Evolutionary conservation across 2,888 invertebrate species (phyloP), one percentile per base, ranked within the genome.

Genomic region (Lasioglossum zephyrum): DNA sequence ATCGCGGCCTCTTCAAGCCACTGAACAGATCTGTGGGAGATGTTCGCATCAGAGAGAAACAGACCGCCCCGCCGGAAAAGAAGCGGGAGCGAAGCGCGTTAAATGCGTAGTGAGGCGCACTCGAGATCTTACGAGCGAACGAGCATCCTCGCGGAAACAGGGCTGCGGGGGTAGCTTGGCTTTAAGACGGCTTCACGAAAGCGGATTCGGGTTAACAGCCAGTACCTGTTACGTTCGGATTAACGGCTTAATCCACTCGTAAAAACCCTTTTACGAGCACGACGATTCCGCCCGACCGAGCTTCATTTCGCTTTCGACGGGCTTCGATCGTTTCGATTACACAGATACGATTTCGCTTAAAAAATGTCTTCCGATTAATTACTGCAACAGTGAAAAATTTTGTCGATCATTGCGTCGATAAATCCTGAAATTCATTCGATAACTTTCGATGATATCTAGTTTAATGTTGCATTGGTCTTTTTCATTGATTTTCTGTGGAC

Each of bases 151-250:
- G 69, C 70, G 44, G n/a, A 49, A 44, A 26, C 26, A 16, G 57
- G 36, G 69, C 31, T 8, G 36, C 66, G 36, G 22, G 18, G 66
- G 18, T 22, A 2, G 47, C 8, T 36, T 2, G 72, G 63, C 36
- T 73, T 76, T 18, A 44, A 80, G 83, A 44, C 8, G 36, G n/a
- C 44, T 77, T 74, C 84, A 60, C 22, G n/a, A 84, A 78, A 77
- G 70, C 49, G 70, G 77, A 84, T 84, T 84, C 47, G 39, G 74
- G 77, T 84, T 72, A 84, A 72, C 74, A 78, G 74, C 77, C 2
- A 49, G 49, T 41, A 74, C 73, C 82, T 82, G 83, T 82, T 83
- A 83, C 82, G 44, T 63, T 47, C 26, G 6, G 63, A 47, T 72
- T n/a, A 31, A 70, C 41, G 31, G 26, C 66, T 44, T 47, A 57